Conservation (phyloP, 2,797 vertebrate species). For the Gambelia wislizenii region DNA sequence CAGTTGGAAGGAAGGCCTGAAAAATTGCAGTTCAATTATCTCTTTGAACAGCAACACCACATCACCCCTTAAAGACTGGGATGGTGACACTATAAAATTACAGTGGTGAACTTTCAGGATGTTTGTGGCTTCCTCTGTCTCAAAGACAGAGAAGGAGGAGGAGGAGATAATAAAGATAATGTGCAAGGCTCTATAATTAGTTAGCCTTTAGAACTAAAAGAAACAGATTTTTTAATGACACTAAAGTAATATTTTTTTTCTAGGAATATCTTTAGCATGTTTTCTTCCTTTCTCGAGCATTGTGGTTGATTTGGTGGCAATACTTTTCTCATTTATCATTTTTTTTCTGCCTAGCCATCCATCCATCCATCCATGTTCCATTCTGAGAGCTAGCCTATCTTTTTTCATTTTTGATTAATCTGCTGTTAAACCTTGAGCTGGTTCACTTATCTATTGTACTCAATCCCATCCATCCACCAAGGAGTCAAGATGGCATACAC, state of each 20-base stretch:
- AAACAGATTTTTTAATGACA: background rate
- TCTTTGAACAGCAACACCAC: slow-evolving; percentile 51
- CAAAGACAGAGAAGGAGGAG: slow-evolving; percentile 2
- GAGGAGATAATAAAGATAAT: background rate
- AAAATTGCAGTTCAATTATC: slow-evolving; percentile 57
- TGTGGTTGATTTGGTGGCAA: background rate
- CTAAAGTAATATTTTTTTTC: background rate
- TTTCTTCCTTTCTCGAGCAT: background rate
- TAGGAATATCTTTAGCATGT: background rate
- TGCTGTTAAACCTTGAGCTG: background rate
- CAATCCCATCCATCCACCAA: background rate
- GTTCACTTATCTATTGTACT: background rate
- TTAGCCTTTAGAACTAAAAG: background rate
- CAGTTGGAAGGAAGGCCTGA: slow-evolving; percentile 57
- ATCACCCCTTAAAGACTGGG: slow-evolving; percentile 21
- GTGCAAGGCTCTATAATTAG: background rate
- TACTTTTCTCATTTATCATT: background rate
- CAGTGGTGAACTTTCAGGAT: slow-evolving; percentile 10
- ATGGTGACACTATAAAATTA: slow-evolving; percentile 6
- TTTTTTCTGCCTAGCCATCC: background rate
- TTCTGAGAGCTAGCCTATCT: background rate
- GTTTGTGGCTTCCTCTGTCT: slow-evolving; percentile 14
- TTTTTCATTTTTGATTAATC: too few relatives aligned
- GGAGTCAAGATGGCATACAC: background rate
- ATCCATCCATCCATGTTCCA: background rate